Evolutionary conservation across 2,113 vertebrate genomes (phyloP).

Genomic region (Mormoops blainvillei): DNA sequence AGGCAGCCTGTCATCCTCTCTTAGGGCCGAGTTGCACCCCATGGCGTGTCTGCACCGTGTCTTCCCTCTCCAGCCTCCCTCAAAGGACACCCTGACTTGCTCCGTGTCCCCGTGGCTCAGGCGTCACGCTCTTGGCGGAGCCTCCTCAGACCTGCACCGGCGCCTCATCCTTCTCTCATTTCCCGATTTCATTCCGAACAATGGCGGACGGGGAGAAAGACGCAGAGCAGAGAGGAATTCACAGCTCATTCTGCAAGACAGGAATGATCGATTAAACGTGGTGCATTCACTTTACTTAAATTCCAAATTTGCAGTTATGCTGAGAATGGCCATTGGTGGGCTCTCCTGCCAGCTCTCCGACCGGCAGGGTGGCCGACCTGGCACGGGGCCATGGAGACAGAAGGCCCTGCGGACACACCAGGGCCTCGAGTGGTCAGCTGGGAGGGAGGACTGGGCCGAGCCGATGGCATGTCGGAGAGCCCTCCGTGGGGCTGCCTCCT

Average conservation of each 20-base stretch:
- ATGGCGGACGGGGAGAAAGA: slow-evolving; percentile 30
- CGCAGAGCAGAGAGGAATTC: background rate
- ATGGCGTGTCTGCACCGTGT: too few relatives aligned
- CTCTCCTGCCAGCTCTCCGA: too few relatives aligned
- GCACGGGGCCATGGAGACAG: accelerated
- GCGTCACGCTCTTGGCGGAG: background rate
- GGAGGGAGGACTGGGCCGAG: background rate
- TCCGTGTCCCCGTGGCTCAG: too few relatives aligned
- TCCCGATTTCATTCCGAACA: background rate
- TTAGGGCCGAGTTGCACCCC: too few relatives aligned
- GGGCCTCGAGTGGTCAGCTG: accelerated
- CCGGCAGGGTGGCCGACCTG: too few relatives aligned
- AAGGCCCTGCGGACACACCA: accelerated
- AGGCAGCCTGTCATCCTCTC: too few relatives aligned
- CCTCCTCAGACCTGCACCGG: too few relatives aligned
- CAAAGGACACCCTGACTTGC: too few relatives aligned
- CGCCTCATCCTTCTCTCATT: accelerated
- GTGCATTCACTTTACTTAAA: background rate
- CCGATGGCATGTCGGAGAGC: too few relatives aligned
- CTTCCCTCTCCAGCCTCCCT: too few relatives aligned
- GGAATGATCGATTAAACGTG: background rate
- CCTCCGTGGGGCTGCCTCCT: too few relatives aligned
- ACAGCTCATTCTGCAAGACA: background rate
- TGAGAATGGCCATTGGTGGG: accelerated
- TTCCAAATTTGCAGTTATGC: background rate